Percentiles rank a stretch among this genome's conserved stretches.
These are phyloP conservation scores for Lydus trimaculatus DNA, from an alignment of 2,888 invertebrate genomes.

Conservation along the genomic window DNA sequence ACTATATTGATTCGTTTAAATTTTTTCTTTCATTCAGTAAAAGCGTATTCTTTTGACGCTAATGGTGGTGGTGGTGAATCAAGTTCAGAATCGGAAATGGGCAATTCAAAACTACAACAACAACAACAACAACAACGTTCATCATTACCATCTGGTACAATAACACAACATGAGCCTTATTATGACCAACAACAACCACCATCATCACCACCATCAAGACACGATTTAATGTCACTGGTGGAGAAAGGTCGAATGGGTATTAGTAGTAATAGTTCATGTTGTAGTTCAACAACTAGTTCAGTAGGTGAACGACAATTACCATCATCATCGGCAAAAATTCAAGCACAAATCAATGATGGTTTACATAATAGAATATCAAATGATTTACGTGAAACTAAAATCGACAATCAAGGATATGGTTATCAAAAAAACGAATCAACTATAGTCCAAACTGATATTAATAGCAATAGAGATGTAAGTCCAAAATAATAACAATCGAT, in stretches of 20 bases:
- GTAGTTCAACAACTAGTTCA: conserved; percentile 65
- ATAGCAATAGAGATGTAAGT: conserved; percentile 75
- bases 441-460: conserved; percentile 64
- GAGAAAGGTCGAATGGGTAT: conserved; percentile 63
- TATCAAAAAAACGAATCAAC: conserved; percentile 49
- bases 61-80: conserved; percentile 65
- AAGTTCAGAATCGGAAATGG: conserved; percentile 77
- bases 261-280: conserved; percentile 63
- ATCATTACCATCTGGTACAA: conserved; percentile 57
- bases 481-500: neutral
- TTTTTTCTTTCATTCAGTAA: conserved; percentile 56
- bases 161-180: conserved; percentile 52
- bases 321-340: conserved; percentile 51
- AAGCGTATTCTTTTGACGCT: conserved; percentile 68
- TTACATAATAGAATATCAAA: conserved; percentile 38
- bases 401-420: conserved; percentile 63
- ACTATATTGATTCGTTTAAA: conserved; percentile 1
- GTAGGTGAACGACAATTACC: conserved; percentile 57
- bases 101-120: conserved; percentile 34
- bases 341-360: conserved; percentile 50
- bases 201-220: conserved; percentile 44
- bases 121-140: conserved; percentile 36
- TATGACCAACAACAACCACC: conserved; percentile 24
- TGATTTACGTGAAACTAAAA: conserved; percentile 70
- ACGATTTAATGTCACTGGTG: conserved; percentile 62